Evolutionary conservation across 2,113 vertebrate genomes (phyloP).

Genomic region (Channa argus): DNA sequence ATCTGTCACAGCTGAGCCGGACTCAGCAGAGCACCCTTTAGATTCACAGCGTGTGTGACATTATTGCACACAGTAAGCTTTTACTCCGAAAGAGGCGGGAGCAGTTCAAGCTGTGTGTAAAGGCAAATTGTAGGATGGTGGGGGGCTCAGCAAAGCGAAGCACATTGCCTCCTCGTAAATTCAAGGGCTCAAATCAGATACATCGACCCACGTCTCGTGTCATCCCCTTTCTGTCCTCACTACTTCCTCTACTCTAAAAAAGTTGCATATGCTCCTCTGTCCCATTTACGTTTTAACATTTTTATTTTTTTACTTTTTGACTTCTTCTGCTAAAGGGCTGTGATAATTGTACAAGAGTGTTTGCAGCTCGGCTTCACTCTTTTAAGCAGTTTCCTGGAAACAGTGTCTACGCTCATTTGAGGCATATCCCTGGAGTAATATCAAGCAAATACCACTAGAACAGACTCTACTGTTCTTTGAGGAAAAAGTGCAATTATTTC

Average conservation of each 20-base stretch:
- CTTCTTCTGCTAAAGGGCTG: neutral
- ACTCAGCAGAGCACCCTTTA: constrained; percentile 31
- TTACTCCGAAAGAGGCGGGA: constrained; percentile 9
- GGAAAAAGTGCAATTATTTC: constrained; percentile 14
- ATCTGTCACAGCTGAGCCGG: neutral
- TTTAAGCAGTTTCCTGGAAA: constrained; percentile 7
- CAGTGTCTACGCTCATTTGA: neutral
- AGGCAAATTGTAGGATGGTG: constrained; percentile 28
- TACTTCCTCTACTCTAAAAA: neutral
- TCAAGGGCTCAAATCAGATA: constrained; percentile 9
- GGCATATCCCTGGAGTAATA: constrained; percentile 1
- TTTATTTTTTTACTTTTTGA: neutral
- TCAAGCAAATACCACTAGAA: constrained; percentile 1
- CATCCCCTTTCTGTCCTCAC: neutral
- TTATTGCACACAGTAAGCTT: constrained; percentile 25
- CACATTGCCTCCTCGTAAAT: constrained; percentile 20
- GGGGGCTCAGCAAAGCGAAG: constrained; percentile 30
- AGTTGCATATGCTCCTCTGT: constrained; percentile 5
- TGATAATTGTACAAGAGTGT: neutral
- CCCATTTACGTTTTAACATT: neutral
- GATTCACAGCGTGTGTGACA: constrained; percentile 18
- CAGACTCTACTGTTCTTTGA: neutral
- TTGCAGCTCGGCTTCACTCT: neutral
- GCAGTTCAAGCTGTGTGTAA: constrained; percentile 53
- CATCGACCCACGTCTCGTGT: constrained; percentile 1